Percentiles rank a stretch among this genome's conserved stretches.
Evolutionary conservation across 2,888 invertebrate species (phyloP).

Genomic region (Adelognathus sp.): DNA sequence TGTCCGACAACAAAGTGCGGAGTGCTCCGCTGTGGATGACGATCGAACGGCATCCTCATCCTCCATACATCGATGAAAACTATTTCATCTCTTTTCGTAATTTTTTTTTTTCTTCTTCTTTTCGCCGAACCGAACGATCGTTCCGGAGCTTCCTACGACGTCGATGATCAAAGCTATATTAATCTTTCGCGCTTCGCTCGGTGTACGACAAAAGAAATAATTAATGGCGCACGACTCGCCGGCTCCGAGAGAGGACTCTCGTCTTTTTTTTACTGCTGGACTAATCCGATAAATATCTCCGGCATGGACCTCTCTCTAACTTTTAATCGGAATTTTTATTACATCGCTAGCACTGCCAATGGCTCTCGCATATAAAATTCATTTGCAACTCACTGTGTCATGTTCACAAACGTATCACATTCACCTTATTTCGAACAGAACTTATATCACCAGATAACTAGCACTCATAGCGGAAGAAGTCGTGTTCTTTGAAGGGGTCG

Average conservation of each 20-base stretch:
- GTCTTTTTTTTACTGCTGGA: conserved; percentile 15
- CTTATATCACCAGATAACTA: too few species aligned
- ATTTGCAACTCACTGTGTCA: neutral
- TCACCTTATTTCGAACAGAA: too few species aligned
- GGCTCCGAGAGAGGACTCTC: neutral
- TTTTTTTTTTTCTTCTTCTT: neutral
- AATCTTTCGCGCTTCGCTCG: conserved; percentile 57
- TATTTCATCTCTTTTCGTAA: conserved; percentile 14
- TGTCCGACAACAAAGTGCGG: conserved; percentile 51
- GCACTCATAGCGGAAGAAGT: too few species aligned
- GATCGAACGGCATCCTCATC: conserved; percentile 43
- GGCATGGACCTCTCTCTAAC: neutral
- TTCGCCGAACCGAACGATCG: conserved; percentile 31
- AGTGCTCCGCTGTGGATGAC: conserved; percentile 33
- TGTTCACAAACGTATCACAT: too few species aligned
- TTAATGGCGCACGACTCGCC: conserved; percentile 23
- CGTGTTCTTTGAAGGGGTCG: too few species aligned
- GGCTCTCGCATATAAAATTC: neutral
- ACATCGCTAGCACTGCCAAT: neutral
- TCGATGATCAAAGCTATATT: conserved; percentile 60
- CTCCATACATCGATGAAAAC: conserved; percentile 16
- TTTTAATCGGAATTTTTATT: neutral
- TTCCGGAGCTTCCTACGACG: conserved; percentile 19
- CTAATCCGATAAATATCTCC: conserved; percentile 19
- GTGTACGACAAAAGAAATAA: conserved; percentile 45